Percentiles rank a stretch among this genome's conserved stretches.
phyloP scores from a whole-genome alignment of 2,113 vertebrate genomes.

The Lathamus discolor region DNA sequence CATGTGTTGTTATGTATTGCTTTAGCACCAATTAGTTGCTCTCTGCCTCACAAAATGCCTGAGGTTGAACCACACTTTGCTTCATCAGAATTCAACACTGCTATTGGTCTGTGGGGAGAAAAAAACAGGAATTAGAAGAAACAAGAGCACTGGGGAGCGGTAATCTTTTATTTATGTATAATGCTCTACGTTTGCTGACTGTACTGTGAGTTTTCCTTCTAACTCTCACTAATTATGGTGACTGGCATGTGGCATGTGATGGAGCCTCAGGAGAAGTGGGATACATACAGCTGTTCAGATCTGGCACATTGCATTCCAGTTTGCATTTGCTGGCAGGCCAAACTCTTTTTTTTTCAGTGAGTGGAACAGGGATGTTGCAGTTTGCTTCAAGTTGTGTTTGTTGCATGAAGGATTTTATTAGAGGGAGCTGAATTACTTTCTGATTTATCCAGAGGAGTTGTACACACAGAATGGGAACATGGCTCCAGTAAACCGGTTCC shows the following conservation, averaged over 20 bases:
- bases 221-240: constrained; percentile 39
- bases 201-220: constrained; percentile 7
- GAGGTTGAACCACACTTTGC: constrained; percentile 41
- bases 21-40: constrained; percentile 45
- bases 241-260: constrained; percentile 36
- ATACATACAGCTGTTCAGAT: constrained; percentile 29
- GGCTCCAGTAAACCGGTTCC: neutral
- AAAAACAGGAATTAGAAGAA: constrained; percentile 51
- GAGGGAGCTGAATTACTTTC: neutral
- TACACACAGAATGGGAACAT: neutral
- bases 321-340: constrained; percentile 3
- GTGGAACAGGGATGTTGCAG: neutral
- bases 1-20: neutral
- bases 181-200: constrained; percentile 46
- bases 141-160: constrained; percentile 36
- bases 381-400: neutral
- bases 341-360: neutral
- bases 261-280: constrained; percentile 41
- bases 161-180: constrained; percentile 67
- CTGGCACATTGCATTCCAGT: neutral
- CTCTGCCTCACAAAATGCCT: constrained; percentile 47
- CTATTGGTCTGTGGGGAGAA: constrained; percentile 34
- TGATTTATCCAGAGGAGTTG: neutral
- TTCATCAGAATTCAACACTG: constrained; percentile 48
- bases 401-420: neutral